Evolutionary conservation across 2,797 vertebrate genomes (phyloP), one percentile per base, ranked within the genome.

Genomic region (Otolemur crassicaudatus): DNA sequence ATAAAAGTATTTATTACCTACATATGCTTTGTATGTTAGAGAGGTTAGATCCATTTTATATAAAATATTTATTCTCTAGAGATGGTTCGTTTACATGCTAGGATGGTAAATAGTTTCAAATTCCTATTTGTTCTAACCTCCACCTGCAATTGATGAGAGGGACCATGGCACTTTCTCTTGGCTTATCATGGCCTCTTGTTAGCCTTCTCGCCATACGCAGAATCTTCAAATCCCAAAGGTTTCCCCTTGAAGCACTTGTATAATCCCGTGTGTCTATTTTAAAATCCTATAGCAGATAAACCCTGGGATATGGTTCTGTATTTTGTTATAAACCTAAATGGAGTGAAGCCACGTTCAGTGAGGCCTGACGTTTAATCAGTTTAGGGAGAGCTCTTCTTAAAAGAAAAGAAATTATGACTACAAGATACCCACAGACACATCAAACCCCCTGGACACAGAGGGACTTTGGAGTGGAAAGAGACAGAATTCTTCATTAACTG

Each of bases 351-450:
- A 80, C 13, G 58, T 13, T 73, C 23, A 77, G 27, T 60, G 61
- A 90, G 27, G 17, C 13, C 53, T 60, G 49, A 89, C 65, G 49
- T 31, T 91, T 80, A 46, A 94, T 85, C 53, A 70, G 23, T 46
- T 94, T 96, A 22, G 43, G 37, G 75, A 87, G 40, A 60, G 1
- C 3, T 86, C 7, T 86, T 37, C 20, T 94, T 88, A 94, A 84
- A 82, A 72, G 90, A 92, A 84, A 93, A 67, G 46, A 76, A 93
- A 94, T 67, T 43, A 85, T 23, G 23, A 37, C 37, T 37, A 46
- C 8, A 72, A 4, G 34, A 61, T 19, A 69, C 20, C 37, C 58
- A 83, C 2, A 90, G n/a, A 90, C 29, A 93, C 7, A 2, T 25
- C 84, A 63, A 70, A 27, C 2, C 22, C 16, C 7, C 17, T 83